Evolutionary conservation across 2,888 invertebrate genomes (phyloP).

Genomic region (Invenusta paracnida): DNA sequence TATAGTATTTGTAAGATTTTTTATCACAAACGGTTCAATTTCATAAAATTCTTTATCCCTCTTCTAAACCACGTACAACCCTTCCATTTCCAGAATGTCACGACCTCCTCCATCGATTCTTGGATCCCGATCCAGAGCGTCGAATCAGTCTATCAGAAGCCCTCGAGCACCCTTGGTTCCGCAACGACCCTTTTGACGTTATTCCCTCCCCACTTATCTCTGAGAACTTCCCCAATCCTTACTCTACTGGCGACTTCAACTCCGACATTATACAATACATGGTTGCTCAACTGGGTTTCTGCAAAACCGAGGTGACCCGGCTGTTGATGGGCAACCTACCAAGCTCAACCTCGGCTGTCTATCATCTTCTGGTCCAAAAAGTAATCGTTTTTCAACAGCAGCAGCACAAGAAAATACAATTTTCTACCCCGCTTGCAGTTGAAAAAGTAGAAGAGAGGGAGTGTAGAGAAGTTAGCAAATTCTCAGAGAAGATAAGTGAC

Average conservation of each 20-base stretch:
- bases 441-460: too few relatives aligned
- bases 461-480: too few relatives aligned
- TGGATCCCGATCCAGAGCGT: conserved; percentile 55
- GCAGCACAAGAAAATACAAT: too few relatives aligned
- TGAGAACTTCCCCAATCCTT: background rate
- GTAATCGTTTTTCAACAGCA: too few relatives aligned
- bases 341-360: background rate
- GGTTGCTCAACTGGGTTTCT: background rate
- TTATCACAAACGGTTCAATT: too few relatives aligned
- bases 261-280: background rate
- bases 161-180: conserved; percentile 55
- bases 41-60: too few relatives aligned
- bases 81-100: background rate
- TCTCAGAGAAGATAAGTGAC: too few relatives aligned
- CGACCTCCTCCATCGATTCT: conserved; percentile 53
- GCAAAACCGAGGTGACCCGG: background rate
- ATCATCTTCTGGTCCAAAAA: background rate
- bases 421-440: too few relatives aligned
- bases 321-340: background rate
- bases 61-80: background rate
- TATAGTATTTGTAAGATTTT: too few relatives aligned
- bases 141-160: conserved; percentile 53
- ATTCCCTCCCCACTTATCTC: background rate
- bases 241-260: background rate
- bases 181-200: background rate